Conservation (phyloP, 1,140 invertebrate genomes). For the Paraescarpia echinospica region DNA sequence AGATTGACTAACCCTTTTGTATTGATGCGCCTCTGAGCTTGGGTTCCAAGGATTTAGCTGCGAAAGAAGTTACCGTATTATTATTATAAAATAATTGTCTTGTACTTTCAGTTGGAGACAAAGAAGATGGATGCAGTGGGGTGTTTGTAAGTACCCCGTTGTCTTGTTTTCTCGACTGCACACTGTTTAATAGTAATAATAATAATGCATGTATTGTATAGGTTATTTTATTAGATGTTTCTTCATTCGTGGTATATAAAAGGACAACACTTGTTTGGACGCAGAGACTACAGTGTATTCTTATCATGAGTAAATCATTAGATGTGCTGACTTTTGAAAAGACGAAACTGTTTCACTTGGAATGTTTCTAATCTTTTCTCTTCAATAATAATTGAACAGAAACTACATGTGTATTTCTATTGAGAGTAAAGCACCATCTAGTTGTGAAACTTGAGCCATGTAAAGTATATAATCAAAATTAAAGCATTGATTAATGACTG, state of each 20-base stretch:
- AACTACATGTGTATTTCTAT: background rate
- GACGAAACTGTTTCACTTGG: background rate
- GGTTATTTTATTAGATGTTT: background rate
- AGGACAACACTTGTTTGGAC: background rate
- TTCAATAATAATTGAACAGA: background rate
- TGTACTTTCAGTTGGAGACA: conserved; percentile 58
- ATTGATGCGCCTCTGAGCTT: no score
- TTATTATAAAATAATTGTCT: background rate
- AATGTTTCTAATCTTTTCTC: background rate
- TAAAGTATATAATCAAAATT: background rate
- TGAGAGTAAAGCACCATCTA: background rate
- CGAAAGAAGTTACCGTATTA: background rate
- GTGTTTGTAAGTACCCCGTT: conserved; percentile 59
- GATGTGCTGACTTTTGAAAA: background rate
- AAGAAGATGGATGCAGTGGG: conserved; percentile 61
- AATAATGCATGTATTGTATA: background rate
- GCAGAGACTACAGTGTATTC: background rate
- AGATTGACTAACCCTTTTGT: no score
- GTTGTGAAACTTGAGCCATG: background rate
- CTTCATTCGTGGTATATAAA: background rate
- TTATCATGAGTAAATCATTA: background rate
- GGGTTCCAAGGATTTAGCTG: no score
- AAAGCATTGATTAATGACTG: background rate
- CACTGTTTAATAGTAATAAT: background rate
- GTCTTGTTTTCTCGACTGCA: background rate